Base-by-base conservation (phyloP, 2,113 vertebrate genomes). In the Saimiri boliviensis region DNA sequence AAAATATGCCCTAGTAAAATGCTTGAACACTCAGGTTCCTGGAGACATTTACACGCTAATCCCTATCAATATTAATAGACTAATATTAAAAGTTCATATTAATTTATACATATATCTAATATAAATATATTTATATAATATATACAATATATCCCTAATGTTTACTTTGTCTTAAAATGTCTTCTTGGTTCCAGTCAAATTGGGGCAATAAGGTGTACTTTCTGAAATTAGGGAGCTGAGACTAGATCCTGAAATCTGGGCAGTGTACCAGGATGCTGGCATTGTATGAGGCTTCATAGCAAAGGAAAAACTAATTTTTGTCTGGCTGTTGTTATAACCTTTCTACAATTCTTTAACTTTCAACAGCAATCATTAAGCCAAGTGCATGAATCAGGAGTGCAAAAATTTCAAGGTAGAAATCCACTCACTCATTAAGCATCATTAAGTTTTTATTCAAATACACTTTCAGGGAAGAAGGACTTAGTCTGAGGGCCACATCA, bases 311-410 rank as follows among this genome's bases (percentile, higher is more conserved):
- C 77, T 58, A 27, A 27, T 45, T 89, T 83, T 56, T 42, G 30
- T 58, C 79, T 45, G 42, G 8, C 19, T 83, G 6, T 71, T 92
- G 47, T 10, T 91, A 1, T 82, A n/a, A 92, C 73, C 20, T 19
- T 93, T 86, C 68, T 32, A 85, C 6, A 79, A 6, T 95, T 84
- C 73, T 86, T 85, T 95, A 91, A 89, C 56, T n/a, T 84, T 82
- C 84, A 93, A 32, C 16, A 66, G 19, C 35, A 86, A 86, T 54
- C 35, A 93, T 58, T 77, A 85, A 87, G 68, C 63, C 63, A 82
- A 93, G n/a, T 37, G n/a, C 17, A 23, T 91, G 32, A 95, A 47
- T 93, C 60, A 94, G 58, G 10, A 54, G 32, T 54, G 52, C 3
- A 73, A 94, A 71, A 54, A 79, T 54, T 42, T 80, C 60, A 93